Conservation (phyloP, 2,888 invertebrate species). For the Teinopalpus imperialis region DNA sequence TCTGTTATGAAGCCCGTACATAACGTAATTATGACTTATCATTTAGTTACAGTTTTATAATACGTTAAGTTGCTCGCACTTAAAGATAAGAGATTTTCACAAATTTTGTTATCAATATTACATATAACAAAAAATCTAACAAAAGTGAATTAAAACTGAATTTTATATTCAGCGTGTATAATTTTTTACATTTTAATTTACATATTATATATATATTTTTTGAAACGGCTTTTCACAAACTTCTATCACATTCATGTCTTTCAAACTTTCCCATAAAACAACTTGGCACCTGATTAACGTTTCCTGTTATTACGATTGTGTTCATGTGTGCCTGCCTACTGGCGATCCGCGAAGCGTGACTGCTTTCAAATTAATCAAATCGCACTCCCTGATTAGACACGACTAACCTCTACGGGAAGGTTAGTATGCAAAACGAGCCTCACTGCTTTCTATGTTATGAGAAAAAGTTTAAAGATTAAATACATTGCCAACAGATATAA, state of each 20-base stretch:
- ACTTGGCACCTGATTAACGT: conserved; percentile 17
- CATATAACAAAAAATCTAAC: too few species aligned
- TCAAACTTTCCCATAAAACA: conserved; percentile 22
- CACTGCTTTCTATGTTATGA: conserved; percentile 3
- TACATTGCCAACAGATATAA: conserved; percentile 29
- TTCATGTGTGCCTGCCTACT: conserved; percentile 36
- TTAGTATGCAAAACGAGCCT: conserved; percentile 33
- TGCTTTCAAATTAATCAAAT: conserved; percentile 44
- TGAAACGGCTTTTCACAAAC: too few species aligned
- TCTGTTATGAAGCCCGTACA: conserved; percentile 1
- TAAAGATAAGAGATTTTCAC: too few species aligned
- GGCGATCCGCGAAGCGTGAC: conserved; percentile 36
- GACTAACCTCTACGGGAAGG: conserved; percentile 34
- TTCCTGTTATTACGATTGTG: conserved; percentile 30
- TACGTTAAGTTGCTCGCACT: too few species aligned
- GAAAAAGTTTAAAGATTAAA: conserved; percentile 19
- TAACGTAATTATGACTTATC: conserved; percentile 22
- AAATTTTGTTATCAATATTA: too few species aligned
- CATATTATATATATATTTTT: too few species aligned
- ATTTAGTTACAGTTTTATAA: conserved; percentile 4
- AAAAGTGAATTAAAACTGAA: too few species aligned
- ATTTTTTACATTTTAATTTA: too few species aligned
- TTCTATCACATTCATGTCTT: conserved; percentile 17
- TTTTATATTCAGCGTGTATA: too few species aligned
- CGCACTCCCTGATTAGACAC: conserved; percentile 39